A percentile compares a stretch with the other conserved stretches of the same genome.
Evolutionary conservation across 64 coral and sea anemone genomes (phyloP).

Genomic region (Dendrophyllia cribrosa): DNA sequence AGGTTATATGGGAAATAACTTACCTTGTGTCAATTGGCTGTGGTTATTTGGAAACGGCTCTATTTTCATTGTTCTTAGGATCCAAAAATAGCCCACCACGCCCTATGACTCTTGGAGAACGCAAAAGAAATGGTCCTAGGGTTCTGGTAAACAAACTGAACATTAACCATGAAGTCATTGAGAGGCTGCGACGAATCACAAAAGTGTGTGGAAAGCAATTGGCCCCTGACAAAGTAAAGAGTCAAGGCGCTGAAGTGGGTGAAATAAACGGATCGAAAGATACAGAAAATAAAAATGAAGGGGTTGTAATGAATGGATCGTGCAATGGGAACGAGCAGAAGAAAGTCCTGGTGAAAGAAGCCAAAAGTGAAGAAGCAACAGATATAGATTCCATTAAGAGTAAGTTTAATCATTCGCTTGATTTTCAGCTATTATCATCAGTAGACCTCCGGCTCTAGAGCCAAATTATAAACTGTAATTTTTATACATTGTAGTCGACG

Average conservation of each 20-base stretch:
- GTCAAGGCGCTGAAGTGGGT: background rate
- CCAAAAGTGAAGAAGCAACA: background rate
- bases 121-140: background rate
- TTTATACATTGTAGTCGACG: too few relatives aligned
- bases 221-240: background rate
- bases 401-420: background rate
- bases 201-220: background rate
- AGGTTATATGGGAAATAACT: too few relatives aligned
- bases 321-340: background rate
- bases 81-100: background rate
- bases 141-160: conserved; percentile 20
- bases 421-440: too few relatives aligned
- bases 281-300: background rate
- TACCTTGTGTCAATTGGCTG: too few relatives aligned
- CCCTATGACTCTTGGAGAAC: background rate
- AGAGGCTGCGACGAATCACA: conserved; percentile 9
- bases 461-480: too few relatives aligned
- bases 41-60: too few relatives aligned
- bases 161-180: conserved; percentile 1
- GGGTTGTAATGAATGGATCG: background rate
- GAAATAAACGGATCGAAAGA: too few relatives aligned
- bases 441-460: too few relatives aligned
- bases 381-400: background rate
- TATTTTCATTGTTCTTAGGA: background rate
- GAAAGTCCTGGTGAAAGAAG: background rate